Percentiles rank a stretch among this genome's conserved stretches.
Conservation (phyloP, 2,888 invertebrate species). For the Drosophila tanythrix region DNA sequence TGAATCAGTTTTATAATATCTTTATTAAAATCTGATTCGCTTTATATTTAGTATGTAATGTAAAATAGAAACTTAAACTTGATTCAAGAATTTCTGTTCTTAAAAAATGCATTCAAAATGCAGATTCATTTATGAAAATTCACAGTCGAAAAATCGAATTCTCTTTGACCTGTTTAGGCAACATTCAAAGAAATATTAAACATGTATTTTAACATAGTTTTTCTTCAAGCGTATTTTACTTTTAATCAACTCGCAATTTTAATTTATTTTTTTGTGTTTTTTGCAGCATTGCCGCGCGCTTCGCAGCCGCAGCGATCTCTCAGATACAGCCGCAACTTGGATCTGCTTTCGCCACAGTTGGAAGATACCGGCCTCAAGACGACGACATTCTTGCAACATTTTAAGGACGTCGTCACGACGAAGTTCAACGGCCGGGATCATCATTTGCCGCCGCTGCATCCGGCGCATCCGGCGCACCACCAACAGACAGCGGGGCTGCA, state of each 20-base stretch:
- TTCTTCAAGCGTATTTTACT: neutral
- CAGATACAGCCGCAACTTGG: constrained; percentile 76
- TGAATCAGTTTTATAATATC: neutral
- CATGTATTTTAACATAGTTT: neutral
- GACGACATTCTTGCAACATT: constrained; percentile 85
- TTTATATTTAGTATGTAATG: neutral
- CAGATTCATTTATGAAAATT: neutral
- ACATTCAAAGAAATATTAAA: neutral
- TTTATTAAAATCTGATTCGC: neutral
- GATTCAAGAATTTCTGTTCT: neutral
- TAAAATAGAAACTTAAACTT: neutral
- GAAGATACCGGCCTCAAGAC: constrained; percentile 85
- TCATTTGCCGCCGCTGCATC: constrained; percentile 82
- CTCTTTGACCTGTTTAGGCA: neutral
- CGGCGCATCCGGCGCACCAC: constrained; percentile 78
- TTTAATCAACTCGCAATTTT: neutral
- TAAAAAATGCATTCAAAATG: rapidly evolving
- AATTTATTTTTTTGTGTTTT: neutral
- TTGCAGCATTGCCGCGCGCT: constrained; percentile 63
- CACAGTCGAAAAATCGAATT: neutral
- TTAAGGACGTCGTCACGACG: constrained; percentile 85
- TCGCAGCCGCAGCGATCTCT: constrained; percentile 64
- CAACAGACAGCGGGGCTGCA: constrained; percentile 78
- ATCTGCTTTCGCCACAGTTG: constrained; percentile 79
- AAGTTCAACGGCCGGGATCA: constrained; percentile 84